Evolutionary conservation across 2,888 invertebrate genomes (phyloP), one percentile per base, ranked within the genome.

Genomic region (Pristionchus exspectatus): DNA sequence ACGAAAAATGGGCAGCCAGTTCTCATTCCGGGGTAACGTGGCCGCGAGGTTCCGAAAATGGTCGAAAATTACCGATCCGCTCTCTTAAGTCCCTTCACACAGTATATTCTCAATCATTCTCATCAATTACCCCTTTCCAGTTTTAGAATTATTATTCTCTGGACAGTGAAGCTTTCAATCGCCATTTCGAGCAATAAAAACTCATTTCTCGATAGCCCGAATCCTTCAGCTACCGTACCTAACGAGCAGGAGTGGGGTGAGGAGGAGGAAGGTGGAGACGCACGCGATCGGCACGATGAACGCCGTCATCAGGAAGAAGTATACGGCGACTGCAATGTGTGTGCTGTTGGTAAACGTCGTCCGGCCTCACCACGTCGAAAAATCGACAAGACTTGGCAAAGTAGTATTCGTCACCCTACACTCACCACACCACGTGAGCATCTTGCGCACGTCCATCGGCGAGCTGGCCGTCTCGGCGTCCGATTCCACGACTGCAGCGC

Each of bases 261-360:
- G 18, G 50, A 93, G 44, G n/a, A 92, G 63, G 59, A 92, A 92
- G 9, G 94, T 92, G 74, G 91, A 91, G 38, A 93, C 92, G 88
- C 94, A 94, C 14, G 93, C 94, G 12, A 92, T 90, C 66, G 94
- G 94, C 27, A 94, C 93, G 38, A 94, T 90, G 89, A 94, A 90
- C 14, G 91, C 91, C 9, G 94, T 94, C 93, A 94, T 94, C 38
- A 94, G 63, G 16, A 93, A 84, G 91, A 94, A 94, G 90, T 94
- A 94, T 9, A 92, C 85, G 69, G 93, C 93, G 33, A 92, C 92
- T 93, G 91, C 4, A 92, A 91, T 18, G 69, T 30, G 33, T 59
- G 18, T 33, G 21, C 27, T 56, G 2, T 56, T 59, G 38, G 59
- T 16, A 63, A 85, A 24, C 84, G 59, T 85, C 56, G 84, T 2